Base-by-base conservation (phyloP, 2,888 invertebrate genomes). In the Digitonthophagus gazella region DNA sequence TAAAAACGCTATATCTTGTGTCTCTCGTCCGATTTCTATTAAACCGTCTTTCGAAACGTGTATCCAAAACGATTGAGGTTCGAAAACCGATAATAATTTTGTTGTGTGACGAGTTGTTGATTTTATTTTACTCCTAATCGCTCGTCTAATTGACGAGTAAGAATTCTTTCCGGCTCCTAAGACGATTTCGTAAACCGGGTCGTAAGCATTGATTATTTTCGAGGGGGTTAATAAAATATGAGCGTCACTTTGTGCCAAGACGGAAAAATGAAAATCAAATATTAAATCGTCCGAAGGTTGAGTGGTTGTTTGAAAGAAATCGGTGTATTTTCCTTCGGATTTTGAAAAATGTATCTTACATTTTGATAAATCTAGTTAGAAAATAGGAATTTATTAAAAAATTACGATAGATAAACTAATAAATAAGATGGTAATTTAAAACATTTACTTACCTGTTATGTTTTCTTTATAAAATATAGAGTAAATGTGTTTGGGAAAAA, bases 91-190 rank as follows among this genome's bases (percentile, higher is more conserved):
- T 70, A 92, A 81, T 69, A 91, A 82, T 18, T 85, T 83, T 44
- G 28, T 2, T 3, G 83, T 79, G 1, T 88, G 87, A 74, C 85
- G 83, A 54, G 83, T 83, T 0, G 89, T 88, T 11, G 85, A 83
- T 68, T 86, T 86, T 0, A 90, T 88, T 19, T 85, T 84, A 56
- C 84, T 81, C 75, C 87, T 87, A 76, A 88, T 85, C 75, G 83
- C 85, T 20, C 88, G 83, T 6, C 92, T 84, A 22, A 92, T 86
- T 74, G 90, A 88, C 1, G 89, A 88, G 76, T 91, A 91, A 66
- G 86, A 86, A 79, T 91, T 91, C n/a, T 84, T 85, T 2, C 91
- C 91, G 5, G 90, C 91, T 6, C 91, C 91, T 18, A 92, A 85
- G 66, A 91, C 91, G 61, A 91, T 88, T 83, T 92, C 91, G 80